Evolutionary conservation across 2,888 invertebrate genomes (phyloP), one percentile per base, ranked within the genome.

Genomic region (Cheilosia urbana): DNA sequence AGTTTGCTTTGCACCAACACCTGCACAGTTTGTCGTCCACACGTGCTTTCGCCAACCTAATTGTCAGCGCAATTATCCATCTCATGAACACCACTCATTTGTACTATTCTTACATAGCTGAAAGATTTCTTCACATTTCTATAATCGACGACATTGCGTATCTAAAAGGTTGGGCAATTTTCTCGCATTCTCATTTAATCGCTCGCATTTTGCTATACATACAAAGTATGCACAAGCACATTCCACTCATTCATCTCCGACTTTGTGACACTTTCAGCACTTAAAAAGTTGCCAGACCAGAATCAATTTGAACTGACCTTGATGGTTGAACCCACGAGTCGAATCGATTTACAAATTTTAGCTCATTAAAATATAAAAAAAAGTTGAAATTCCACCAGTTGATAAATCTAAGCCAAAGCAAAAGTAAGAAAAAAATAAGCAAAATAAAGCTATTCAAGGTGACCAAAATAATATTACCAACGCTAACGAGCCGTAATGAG

Each of bases 401-500:
- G 58, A 27, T 42, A 53, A 60, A 49, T 37, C 37, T 19, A 47
- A 66, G 45, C 63, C 19, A 42, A 49, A 72, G 42, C n/a, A 71
- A 60, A 71, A 45, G 30, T n/a, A 27, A 13, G 13, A 37, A 11
- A 37, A 13, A 37, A 42, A 24, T 42, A 62, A 77, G 68, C 78
- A 37, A 13, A 37, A 42, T 15, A 49, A 62, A 77, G 68, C 78
- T 49, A 62, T 78, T 83, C 72, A 77, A 82, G 83, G 78, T 37
- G 19, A 73, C 62, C 34, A 60, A 78, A 58, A 77, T 37, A 37
- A 78, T 73, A 51, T 62, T 63, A 63, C 45, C 15, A 49, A 21
- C 45, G 49, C 69, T 79, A 73, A 73, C 79, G 40, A 79, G 45
- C 63, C 51, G 30, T 65, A 78, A 83, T 78, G 63, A 73, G 77